phyloP scores from a whole-genome alignment of 2,888 invertebrate genomes.

The Notodonta ziczac region DNA sequence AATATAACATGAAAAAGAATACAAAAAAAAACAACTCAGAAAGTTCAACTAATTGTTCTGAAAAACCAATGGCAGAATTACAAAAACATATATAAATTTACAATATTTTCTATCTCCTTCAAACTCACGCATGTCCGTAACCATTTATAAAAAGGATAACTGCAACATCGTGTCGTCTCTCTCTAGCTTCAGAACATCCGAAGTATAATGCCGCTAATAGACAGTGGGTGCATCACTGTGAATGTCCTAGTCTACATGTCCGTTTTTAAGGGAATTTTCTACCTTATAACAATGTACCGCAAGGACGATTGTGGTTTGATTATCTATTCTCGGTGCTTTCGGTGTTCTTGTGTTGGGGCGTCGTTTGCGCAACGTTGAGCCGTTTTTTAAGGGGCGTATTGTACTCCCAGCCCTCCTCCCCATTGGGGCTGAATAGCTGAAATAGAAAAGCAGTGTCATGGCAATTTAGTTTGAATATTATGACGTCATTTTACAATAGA shows the following conservation, averaged over 20 bases:
- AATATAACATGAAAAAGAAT: neutral
- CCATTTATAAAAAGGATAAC: constrained; percentile 8
- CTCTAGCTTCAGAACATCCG: constrained; percentile 11
- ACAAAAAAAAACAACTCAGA: neutral
- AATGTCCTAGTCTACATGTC: constrained; percentile 44
- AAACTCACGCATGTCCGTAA: constrained; percentile 2
- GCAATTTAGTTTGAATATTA: neutral
- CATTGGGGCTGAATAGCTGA: constrained; percentile 88
- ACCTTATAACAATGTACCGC: constrained; percentile 43
- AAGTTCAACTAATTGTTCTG: neutral
- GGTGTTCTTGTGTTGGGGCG: constrained; percentile 55
- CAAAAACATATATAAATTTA: neutral
- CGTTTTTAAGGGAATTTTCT: constrained; percentile 51
- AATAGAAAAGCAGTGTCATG: constrained; percentile 14
- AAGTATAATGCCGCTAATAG: constrained; percentile 25
- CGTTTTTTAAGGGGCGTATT: constrained; percentile 79
- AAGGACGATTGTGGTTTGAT: constrained; percentile 45
- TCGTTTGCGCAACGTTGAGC: constrained; percentile 36
- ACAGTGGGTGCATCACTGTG: constrained; percentile 33
- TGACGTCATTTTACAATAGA: no score
- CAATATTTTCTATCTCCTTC: constrained; percentile 10
- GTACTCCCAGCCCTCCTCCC: constrained; percentile 86
- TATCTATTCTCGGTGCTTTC: constrained; percentile 68
- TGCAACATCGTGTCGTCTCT: constrained; percentile 10
- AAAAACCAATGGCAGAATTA: neutral